phyloP scores from a whole-genome alignment of 1,140 invertebrate species.

The Drosophila lowei region DNA sequence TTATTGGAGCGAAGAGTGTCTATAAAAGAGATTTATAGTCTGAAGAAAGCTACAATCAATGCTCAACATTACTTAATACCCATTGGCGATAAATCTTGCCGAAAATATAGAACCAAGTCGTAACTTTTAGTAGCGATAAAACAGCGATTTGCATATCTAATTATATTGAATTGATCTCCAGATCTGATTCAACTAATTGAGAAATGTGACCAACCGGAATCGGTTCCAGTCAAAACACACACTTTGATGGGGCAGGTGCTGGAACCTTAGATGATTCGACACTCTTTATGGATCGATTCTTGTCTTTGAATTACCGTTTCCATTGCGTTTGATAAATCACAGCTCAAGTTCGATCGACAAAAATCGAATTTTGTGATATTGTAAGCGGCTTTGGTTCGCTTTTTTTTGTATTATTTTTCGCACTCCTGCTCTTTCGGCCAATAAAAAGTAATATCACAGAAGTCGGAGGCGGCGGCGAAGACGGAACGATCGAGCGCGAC shows the following conservation, averaged over 20 bases:
- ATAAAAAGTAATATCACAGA: constrained; percentile 56
- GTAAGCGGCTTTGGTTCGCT: constrained; percentile 58
- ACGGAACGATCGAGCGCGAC: constrained; percentile 43
- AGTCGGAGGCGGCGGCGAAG: constrained; percentile 22
- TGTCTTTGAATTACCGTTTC: constrained; percentile 55
- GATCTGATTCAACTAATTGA: constrained; percentile 43
- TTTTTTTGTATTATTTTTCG: constrained; percentile 1
- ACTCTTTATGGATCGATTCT: constrained; percentile 23
- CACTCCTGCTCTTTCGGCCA: constrained; percentile 35
- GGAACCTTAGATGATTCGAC: constrained; percentile 1
- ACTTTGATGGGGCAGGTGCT: constrained; percentile 4
- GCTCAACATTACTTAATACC: too few relatives aligned
- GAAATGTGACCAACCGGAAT: constrained; percentile 35
- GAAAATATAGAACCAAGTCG: constrained; percentile 9
- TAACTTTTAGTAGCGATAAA: neutral
- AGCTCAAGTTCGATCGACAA: constrained; percentile 42
- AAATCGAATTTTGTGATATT: constrained; percentile 57
- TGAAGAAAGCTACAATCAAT: too few relatives aligned
- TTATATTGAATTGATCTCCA: constrained; percentile 57
- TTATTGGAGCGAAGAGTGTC: too few relatives aligned
- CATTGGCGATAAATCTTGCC: too few relatives aligned
- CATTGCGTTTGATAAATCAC: constrained; percentile 48
- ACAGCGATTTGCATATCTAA: constrained; percentile 50
- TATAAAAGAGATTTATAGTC: too few relatives aligned
- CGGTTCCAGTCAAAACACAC: constrained; percentile 35